Evolutionary conservation across 2,797 vertebrate genomes (phyloP).

Genomic region (Telmatherina bonti): DNA sequence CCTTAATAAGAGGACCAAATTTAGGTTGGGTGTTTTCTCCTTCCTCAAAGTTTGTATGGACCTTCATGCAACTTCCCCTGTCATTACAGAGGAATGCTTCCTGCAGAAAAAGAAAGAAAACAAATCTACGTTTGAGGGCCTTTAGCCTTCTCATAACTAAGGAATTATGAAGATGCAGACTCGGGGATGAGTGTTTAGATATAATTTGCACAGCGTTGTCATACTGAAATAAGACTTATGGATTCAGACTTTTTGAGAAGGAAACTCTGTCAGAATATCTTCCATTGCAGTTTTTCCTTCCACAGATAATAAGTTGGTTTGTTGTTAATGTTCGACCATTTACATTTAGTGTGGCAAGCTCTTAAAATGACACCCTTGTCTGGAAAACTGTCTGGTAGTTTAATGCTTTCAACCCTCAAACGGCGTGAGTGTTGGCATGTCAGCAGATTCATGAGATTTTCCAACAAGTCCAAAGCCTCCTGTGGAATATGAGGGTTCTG

Average conservation of each 20-base stretch:
- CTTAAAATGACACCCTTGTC: constrained; percentile 47
- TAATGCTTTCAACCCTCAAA: constrained; percentile 24
- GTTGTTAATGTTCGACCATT: constrained; percentile 19
- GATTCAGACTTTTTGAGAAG: background rate
- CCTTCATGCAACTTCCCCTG: constrained; percentile 60
- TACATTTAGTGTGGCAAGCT: constrained; percentile 9
- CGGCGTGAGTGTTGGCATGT: constrained; percentile 19
- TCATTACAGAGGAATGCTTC: constrained; percentile 77
- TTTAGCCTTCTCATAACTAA: constrained; percentile 39
- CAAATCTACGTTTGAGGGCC: constrained; percentile 24
- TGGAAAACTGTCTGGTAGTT: constrained; percentile 49
- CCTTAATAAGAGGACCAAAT: constrained; percentile 62
- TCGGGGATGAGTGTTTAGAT: constrained; percentile 13
- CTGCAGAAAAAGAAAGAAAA: constrained; percentile 24
- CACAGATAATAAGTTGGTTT: constrained; percentile 30
- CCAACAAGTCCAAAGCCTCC: background rate
- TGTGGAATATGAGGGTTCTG: constrained; percentile 37
- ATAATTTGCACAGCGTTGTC: background rate
- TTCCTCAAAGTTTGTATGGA: constrained; percentile 41
- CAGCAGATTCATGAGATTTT: constrained; percentile 3
- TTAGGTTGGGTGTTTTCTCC: constrained; percentile 64
- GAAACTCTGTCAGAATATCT: constrained; percentile 15
- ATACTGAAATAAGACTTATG: background rate
- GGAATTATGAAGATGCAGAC: constrained; percentile 41
- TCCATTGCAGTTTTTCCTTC: constrained; percentile 29